Conservation (phyloP, 2,113 vertebrate species). For the Sphyrna mokarran region DNA sequence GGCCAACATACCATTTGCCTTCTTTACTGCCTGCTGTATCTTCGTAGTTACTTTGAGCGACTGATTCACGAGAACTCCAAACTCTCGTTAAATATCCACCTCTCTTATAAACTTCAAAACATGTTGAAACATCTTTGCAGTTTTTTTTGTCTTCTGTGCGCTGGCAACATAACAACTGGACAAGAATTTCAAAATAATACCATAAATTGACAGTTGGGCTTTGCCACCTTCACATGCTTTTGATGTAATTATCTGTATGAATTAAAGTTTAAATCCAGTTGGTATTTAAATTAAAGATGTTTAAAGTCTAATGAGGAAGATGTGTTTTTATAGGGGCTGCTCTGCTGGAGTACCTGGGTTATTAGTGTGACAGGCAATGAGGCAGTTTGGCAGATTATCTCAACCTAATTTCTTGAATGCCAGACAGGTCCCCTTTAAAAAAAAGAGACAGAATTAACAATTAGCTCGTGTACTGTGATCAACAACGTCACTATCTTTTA, state of each 20-base stretch:
- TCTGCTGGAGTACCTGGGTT: not conserved
- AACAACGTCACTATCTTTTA: not conserved
- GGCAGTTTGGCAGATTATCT: not conserved
- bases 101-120: not conserved
- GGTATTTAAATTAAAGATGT: not conserved
- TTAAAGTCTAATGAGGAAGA: not conserved
- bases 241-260: conserved; percentile 12
- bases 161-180: not conserved
- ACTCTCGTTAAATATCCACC: too few relatives aligned
- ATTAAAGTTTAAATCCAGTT: conserved; percentile 9
- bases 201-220: not conserved
- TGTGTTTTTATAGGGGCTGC: not conserved
- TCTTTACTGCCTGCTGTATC: too few relatives aligned
- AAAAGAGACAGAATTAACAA: not conserved
- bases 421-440: not conserved
- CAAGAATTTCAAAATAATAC: not conserved
- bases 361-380: conserved; percentile 1
- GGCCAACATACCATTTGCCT: too few relatives aligned
- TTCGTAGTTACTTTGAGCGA: too few relatives aligned
- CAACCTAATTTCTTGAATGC: conserved; percentile 5
- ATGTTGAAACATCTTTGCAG: not conserved
- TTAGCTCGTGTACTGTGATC: not conserved
- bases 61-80: too few relatives aligned
- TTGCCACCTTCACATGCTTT: not conserved
- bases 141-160: not conserved